These are phyloP conservation scores for Liasis olivaceus DNA, from an alignment of 2,797 vertebrate species.

Conservation along the genomic window DNA sequence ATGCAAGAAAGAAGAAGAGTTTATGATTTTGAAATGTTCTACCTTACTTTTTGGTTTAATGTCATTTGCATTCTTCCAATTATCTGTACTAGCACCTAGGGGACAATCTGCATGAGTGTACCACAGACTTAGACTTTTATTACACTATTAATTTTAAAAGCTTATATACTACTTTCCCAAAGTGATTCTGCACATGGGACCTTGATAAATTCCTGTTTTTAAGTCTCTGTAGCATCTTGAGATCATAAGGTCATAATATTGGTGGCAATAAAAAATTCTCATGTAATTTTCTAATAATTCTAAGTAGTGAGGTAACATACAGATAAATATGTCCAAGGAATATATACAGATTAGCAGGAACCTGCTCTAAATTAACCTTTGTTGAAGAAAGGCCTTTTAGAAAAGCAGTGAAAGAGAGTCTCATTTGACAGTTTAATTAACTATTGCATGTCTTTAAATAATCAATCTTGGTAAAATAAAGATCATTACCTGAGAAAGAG, in stretches of 20 bases:
- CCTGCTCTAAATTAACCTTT: background rate
- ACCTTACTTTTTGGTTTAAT: background rate
- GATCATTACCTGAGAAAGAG: background rate
- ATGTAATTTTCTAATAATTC: background rate
- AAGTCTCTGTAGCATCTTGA: background rate
- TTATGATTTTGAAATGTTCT: background rate
- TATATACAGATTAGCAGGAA: background rate
- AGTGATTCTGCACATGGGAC: background rate
- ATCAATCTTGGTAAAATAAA: conserved; percentile 7
- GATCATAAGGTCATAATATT: no score
- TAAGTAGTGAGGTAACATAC: background rate
- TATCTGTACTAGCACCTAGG: background rate
- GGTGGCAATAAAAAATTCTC: background rate
- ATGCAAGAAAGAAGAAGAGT: background rate
- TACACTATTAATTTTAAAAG: background rate
- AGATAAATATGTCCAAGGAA: background rate
- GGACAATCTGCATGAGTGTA: background rate
- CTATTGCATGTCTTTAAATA: conserved; percentile 2
- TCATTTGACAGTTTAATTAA: conserved; percentile 19
- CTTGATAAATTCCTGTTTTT: background rate
- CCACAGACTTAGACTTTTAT: background rate
- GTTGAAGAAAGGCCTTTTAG: conserved; percentile 16
- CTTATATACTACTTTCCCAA: background rate
- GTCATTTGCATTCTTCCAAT: background rate
- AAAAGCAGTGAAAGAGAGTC: background rate